Percentiles rank a stretch among this genome's conserved stretches.
These are phyloP conservation scores for Pinna nobilis DNA, from an alignment of 1,140 invertebrate species.

Conservation along the genomic window DNA sequence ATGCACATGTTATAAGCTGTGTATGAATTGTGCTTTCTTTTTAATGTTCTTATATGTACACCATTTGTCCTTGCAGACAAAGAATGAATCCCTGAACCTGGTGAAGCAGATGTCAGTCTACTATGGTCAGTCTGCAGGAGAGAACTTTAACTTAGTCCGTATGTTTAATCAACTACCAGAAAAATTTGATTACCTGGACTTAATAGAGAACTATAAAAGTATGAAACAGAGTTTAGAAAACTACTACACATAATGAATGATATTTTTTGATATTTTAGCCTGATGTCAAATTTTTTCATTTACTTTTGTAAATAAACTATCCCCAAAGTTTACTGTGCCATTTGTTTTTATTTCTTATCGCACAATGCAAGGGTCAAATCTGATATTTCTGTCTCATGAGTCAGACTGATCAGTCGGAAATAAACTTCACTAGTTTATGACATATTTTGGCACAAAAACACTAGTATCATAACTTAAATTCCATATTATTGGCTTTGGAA, in stretches of 20 bases:
- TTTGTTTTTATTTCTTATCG: no score
- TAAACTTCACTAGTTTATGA: no score
- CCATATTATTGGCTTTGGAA: no score
- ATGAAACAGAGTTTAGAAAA: conserved; percentile 36
- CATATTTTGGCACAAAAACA: no score
- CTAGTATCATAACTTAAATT: no score
- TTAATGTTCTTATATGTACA: background rate
- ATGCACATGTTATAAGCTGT: no score
- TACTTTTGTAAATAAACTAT: no score
- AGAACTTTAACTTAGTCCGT: conserved; percentile 50
- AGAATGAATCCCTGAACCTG: conserved; percentile 50
- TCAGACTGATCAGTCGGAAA: no score
- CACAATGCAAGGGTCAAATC: no score
- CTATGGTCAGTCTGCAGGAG: conserved; percentile 42
- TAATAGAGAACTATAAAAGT: conserved; percentile 55
- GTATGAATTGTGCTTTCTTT: background rate
- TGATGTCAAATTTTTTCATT: background rate
- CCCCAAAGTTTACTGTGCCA: no score
- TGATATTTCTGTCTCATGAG: no score
- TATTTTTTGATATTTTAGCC: background rate
- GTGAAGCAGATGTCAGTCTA: conserved; percentile 57
- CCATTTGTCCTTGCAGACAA: conserved; percentile 46
- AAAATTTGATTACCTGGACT: conserved; percentile 54
- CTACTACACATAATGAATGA: background rate
- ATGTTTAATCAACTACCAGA: conserved; percentile 56